These are phyloP conservation scores for Vanacampus margaritifer DNA, from an alignment of 2,113 vertebrate species.

Conservation along the genomic window DNA sequence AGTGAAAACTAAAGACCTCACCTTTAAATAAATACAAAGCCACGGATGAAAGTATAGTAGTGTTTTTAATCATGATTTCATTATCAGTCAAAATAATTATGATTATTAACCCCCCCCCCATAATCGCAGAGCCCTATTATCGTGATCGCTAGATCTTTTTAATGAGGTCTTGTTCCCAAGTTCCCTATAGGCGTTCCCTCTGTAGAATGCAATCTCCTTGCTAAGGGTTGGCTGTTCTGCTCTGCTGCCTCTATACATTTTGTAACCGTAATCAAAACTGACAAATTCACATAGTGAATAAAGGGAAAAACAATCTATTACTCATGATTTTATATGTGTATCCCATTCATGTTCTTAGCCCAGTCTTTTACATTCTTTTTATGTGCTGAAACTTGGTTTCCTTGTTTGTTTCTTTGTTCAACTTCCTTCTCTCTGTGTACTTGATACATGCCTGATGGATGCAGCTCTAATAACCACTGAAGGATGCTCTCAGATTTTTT, in stretches of 20 bases:
- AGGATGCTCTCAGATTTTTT: conserved; percentile 44
- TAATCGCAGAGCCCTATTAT: background rate
- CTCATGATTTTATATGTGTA: background rate
- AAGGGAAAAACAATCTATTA: background rate
- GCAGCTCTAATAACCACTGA: conserved; percentile 69
- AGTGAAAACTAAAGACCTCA: too few species aligned
- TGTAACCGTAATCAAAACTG: background rate
- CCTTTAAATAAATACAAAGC: too few species aligned
- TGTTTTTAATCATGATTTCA: background rate
- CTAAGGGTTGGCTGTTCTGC: background rate
- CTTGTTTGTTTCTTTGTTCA: conserved; percentile 24
- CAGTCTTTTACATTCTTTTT: conserved; percentile 27
- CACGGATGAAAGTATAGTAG: background rate
- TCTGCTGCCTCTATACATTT: background rate
- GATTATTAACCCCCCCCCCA: too few species aligned
- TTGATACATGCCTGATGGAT: conserved; percentile 58
- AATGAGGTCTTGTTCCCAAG: background rate
- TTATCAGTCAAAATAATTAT: too few species aligned
- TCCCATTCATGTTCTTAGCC: conserved; percentile 8
- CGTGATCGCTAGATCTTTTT: background rate
- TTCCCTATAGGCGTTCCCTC: background rate
- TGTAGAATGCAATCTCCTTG: background rate
- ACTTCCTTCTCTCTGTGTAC: conserved; percentile 35
- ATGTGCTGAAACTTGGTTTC: conserved; percentile 23
- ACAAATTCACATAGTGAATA: background rate